Base-by-base conservation (phyloP, 2,888 invertebrate genomes). In the Emmelina monodactyla region DNA sequence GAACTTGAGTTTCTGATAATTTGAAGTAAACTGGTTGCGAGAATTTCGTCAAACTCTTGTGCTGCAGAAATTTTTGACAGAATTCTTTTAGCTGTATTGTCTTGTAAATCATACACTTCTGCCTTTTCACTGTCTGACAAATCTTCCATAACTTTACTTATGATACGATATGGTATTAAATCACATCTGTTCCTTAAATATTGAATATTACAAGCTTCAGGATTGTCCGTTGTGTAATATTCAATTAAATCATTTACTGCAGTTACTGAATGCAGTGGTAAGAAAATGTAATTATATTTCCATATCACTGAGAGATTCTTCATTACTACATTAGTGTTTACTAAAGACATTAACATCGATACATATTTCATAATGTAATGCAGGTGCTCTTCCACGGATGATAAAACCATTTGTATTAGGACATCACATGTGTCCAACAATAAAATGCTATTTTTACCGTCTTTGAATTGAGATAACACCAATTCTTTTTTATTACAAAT, bases 261-360 rank as follows among this genome's bases (percentile, higher is more conserved):
- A 28, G 56, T 59, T 33, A 59, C 55, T 33, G 73, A 69, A 1
- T 71, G 64, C 55, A 78, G 67, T 1, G 75, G 69, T 39, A 79
- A 53, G 54, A 62, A 75, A 46, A 79, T 59, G 35, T 79, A 79
- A 41, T 75, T 69, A 41, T 73, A 79, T 45, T 76, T 79, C 78
- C 78, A 79, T 31, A 60, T 63, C 10, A 69, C 52, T 22, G 75
- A 62, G 33, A 78, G 51, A 45, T 78, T 73, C 44, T 70, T 75
- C 14, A 75, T 54, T 35, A 65, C 55, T 28, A 68, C 51, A 42
- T 61, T 64, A 16, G 62, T 50, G 46, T 72, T 68, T 33, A 70
- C 53, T 31, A 79, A 52, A 29, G 66, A 56, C 45, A 66, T 70
- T 22, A 79, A 44, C 34, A 66, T 46, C 15, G 61, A 57, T 39